Conservation (phyloP, 2,888 invertebrate genomes). For the Lypha dubia region DNA sequence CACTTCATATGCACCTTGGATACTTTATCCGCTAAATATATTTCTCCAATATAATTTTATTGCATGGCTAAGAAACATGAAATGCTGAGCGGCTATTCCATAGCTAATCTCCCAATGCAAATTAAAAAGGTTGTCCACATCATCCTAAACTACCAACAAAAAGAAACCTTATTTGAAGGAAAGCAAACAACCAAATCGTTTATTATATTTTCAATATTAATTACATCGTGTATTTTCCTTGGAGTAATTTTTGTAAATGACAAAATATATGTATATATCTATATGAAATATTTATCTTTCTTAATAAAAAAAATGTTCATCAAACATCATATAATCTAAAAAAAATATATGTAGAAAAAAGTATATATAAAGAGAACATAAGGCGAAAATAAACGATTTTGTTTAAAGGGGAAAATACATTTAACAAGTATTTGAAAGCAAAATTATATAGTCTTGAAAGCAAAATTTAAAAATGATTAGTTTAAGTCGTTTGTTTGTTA, state of each 20-base stretch:
- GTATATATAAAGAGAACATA: conserved; percentile 61
- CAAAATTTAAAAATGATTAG: conserved; percentile 51
- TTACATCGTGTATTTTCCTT: conserved; percentile 72
- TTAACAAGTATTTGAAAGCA: conserved; percentile 65
- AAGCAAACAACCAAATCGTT: conserved; percentile 31
- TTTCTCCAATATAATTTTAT: too few species aligned
- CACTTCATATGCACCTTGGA: too few species aligned
- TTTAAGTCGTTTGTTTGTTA: conserved; percentile 67
- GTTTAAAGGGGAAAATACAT: conserved; percentile 56
- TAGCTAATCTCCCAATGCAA: too few species aligned
- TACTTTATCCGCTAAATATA: too few species aligned
- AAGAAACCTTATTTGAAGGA: neutral
- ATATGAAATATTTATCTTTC: conserved; percentile 71
- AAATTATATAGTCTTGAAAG: conserved; percentile 59
- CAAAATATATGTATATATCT: conserved; percentile 67
- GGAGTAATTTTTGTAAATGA: conserved; percentile 65
- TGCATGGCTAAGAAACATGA: too few species aligned
- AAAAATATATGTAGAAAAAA: conserved; percentile 54
- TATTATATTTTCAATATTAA: conserved; percentile 69
- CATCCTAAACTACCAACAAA: too few species aligned
- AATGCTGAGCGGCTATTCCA: too few species aligned
- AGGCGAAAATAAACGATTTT: conserved; percentile 56
- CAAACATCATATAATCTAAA: conserved; percentile 69
- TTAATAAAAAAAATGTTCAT: conserved; percentile 70
- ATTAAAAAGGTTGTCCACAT: too few species aligned